A percentile compares a stretch with the other conserved stretches of the same genome.
phyloP scores from a whole-genome alignment of 2,797 vertebrate species.

The Hydrolagus colliei region DNA sequence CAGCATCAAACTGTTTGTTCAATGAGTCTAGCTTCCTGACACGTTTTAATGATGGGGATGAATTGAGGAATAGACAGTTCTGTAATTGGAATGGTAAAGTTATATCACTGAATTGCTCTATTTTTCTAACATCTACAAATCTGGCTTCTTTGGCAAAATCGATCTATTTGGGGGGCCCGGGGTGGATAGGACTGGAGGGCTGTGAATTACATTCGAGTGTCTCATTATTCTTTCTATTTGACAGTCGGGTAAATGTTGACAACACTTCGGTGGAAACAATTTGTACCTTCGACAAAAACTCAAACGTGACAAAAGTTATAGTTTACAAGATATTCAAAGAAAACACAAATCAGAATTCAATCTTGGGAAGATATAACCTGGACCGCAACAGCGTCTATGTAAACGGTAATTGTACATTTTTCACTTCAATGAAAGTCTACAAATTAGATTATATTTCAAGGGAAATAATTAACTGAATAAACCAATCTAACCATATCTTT shows the following conservation, averaged over 20 bases:
- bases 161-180: background rate
- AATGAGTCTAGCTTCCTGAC: too few relatives aligned
- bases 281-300: background rate
- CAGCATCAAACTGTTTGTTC: too few relatives aligned
- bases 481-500: background rate
- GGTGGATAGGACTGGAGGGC: too few relatives aligned
- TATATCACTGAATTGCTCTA: too few relatives aligned
- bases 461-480: background rate
- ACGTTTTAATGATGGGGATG: too few relatives aligned
- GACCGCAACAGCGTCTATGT: constrained; percentile 13
- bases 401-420: background rate
- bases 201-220: too few relatives aligned
- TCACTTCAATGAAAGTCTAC: background rate
- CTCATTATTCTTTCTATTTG: background rate
- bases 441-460: background rate
- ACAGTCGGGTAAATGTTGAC: background rate
- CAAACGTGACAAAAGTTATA: background rate
- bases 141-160: background rate
- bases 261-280: background rate
- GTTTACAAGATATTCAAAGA: background rate
- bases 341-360: background rate
- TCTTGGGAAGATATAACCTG: background rate
- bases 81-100: too few relatives aligned
- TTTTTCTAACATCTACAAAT: background rate
- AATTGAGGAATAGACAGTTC: too few relatives aligned